phyloP scores from a whole-genome alignment of 2,888 invertebrate genomes.

The Lydus trimaculatus region DNA sequence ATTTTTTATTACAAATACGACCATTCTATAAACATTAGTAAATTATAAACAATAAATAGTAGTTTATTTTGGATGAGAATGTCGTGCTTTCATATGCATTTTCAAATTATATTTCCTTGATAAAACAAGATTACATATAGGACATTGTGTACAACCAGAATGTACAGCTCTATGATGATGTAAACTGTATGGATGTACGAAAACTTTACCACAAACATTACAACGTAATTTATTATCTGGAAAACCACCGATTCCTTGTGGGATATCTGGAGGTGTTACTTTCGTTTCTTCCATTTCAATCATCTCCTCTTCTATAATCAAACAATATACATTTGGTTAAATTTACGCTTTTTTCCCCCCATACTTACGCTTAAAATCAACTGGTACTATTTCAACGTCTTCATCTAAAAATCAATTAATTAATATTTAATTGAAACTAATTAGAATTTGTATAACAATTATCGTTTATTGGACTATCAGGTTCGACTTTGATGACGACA shows the following conservation, averaged over 20 bases:
- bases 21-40: not conserved
- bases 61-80: not conserved
- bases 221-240: constrained; percentile 23
- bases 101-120: constrained; percentile 28
- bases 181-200: constrained; percentile 29
- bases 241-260: constrained; percentile 14
- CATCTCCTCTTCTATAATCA: not conserved
- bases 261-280: not conserved
- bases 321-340: too few species aligned
- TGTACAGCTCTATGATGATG: constrained; percentile 32
- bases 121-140: constrained; percentile 25
- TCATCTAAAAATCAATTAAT: not conserved
- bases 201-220: constrained; percentile 3
- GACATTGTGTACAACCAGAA: constrained; percentile 26
- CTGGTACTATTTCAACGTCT: not conserved
- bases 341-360: too few species aligned
- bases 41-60: not conserved
- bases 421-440: not conserved
- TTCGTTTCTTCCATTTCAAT: not conserved
- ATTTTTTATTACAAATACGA: not conserved
- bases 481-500: not conserved
- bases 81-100: constrained; percentile 30
- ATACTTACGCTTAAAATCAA: not conserved
- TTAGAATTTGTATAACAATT: not conserved
- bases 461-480: not conserved